Evolutionary conservation across 2,888 invertebrate genomes (phyloP), one percentile per base, ranked within the genome.

Genomic region (Platynereis dumerilii): DNA sequence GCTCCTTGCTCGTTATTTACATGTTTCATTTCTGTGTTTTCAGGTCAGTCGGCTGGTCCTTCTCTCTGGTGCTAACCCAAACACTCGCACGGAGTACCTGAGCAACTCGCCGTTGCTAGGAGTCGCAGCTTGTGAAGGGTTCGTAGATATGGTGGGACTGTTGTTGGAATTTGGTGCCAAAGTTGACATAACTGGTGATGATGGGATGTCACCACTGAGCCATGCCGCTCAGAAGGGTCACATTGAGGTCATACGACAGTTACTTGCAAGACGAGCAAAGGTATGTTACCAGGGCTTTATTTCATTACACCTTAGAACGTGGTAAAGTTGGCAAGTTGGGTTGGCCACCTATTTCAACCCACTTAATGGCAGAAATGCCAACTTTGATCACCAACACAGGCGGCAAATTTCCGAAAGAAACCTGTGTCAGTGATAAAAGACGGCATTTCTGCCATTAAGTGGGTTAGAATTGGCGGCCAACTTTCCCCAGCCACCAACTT

Each of bases 151-250:
- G 93, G 93, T 94, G 3, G 90, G 92, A 2, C 86, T 96, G 48
- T 85, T 94, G n/a, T 82, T 94, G 44, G 96, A 96, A 83, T 96
- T 96, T 80, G 94, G 94, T 17, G 96, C 95, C 2, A 91, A 93
- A 80, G 89, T 94, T 0, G 92, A 94, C 78, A 87, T 91, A 72
- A 90, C 91, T 0, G 94, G 95, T 74, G 92, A 91, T 68, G 91
- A 92, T 81, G 96, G 96, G 22, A 91, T 92, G 80, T 92, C 94
- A 0, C 92, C 96, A 0, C 85, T 97, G 56, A 91, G 93, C 60
- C 86, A 94, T 70, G 94, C 96, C 0, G 92, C 95, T 61, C 90
- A 91, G 74, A 89, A 90, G 73, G 96, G 96, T 2, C 94, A 96
- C 77, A 90, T 92, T 72, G 95, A 96, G 82, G 81, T 87, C 66